Conservation (phyloP, 2,888 invertebrate genomes). For the Itoplectis maculator region DNA sequence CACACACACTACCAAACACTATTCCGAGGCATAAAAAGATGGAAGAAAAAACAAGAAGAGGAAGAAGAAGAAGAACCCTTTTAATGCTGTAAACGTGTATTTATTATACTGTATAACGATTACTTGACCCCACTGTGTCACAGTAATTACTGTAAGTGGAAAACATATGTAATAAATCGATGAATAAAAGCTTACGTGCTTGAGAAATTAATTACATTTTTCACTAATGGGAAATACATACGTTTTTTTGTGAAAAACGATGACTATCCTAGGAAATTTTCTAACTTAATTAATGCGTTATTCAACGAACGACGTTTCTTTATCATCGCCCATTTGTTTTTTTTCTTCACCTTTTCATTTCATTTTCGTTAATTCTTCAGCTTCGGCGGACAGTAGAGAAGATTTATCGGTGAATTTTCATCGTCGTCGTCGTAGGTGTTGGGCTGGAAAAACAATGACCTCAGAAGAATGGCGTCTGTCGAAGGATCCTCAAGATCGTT, state of each 20-base stretch:
- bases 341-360: no score
- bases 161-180: constrained; percentile 83
- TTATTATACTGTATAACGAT: constrained; percentile 71
- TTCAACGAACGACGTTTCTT: no score
- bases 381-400: constrained; percentile 5
- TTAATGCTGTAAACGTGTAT: constrained; percentile 82
- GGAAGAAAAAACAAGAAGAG: constrained; percentile 31
- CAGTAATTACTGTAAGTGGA: constrained; percentile 84
- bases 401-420: constrained; percentile 30
- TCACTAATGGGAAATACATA: constrained; percentile 10
- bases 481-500: constrained; percentile 73
- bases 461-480: constrained; percentile 72
- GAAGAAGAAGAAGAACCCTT: constrained; percentile 57
- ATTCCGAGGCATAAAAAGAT: constrained; percentile 63
- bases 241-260: not conserved
- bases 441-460: constrained; percentile 75
- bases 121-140: constrained; percentile 79
- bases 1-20: constrained; percentile 52
- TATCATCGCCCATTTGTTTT: no score
- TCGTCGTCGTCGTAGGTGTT: constrained; percentile 70
- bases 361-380: no score
- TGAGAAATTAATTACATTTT: constrained; percentile 65
- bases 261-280: no score
- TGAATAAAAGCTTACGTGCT: constrained; percentile 84
- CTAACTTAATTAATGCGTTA: no score